phyloP scores from a whole-genome alignment of 2,113 vertebrate species.

The Gnathonemus echidnorhynchus region DNA sequence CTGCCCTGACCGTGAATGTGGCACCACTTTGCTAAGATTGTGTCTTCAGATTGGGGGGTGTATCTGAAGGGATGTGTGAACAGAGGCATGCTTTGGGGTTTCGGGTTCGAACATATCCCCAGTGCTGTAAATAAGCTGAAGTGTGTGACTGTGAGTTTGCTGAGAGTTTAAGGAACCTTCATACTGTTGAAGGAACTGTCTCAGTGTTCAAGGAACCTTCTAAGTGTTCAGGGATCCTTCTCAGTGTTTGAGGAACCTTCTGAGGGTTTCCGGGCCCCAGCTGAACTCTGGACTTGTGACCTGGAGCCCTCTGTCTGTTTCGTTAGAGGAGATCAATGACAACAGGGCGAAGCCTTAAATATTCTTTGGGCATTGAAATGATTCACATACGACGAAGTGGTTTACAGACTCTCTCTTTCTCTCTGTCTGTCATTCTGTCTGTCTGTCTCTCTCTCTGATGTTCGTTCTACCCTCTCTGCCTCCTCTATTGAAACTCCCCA shows the following conservation, averaged over 20 bases:
- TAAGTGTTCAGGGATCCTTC: no score
- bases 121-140: not conserved
- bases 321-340: not conserved
- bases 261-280: constrained; percentile 14
- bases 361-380: not conserved
- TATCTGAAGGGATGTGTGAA: not conserved
- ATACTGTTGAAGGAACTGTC: no score
- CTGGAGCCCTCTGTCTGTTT: constrained; percentile 11
- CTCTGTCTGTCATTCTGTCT: not conserved
- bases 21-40: not conserved
- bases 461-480: not conserved
- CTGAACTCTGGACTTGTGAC: not conserved
- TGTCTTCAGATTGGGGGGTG: not conserved
- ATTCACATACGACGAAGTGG: not conserved
- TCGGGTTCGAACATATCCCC: not conserved
- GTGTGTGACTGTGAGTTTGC: not conserved
- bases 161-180: not conserved
- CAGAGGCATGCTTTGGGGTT: not conserved
- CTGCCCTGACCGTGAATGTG: not conserved
- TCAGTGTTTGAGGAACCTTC: no score
- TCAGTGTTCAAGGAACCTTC: no score
- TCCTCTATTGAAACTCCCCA: not conserved
- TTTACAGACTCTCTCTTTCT: constrained; percentile 6
- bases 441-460: not conserved
- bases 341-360: constrained; percentile 13